Evolutionary conservation across 2,888 invertebrate species (phyloP).

Genomic region (Galerucella pusilla): DNA sequence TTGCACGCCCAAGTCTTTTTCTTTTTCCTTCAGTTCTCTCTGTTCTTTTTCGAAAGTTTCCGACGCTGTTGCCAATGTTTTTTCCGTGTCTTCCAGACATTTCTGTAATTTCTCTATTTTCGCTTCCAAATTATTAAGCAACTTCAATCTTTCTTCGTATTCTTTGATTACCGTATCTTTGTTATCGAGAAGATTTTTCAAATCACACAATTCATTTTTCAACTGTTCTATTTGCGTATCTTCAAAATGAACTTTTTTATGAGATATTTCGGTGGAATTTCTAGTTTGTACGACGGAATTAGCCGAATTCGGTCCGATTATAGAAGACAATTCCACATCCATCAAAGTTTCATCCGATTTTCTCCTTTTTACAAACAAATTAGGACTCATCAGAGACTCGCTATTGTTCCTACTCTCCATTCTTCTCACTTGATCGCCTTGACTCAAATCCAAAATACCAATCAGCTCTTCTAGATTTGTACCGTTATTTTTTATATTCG

Average conservation of each 20-base stretch:
- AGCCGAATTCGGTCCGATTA: conserved; percentile 47
- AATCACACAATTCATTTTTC: conserved; percentile 61
- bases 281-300: conserved; percentile 26
- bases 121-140: conserved; percentile 64
- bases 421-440: conserved; percentile 68
- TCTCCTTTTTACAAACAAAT: conserved; percentile 35
- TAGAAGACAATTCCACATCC: conserved; percentile 59
- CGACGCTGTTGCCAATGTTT: conserved; percentile 67
- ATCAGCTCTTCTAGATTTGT: conserved; percentile 79
- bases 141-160: conserved; percentile 70
- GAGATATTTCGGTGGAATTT: conserved; percentile 60
- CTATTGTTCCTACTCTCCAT: conserved; percentile 49
- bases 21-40: conserved; percentile 62
- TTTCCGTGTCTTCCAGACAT: conserved; percentile 69
- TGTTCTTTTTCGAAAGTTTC: conserved; percentile 67
- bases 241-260: conserved; percentile 65
- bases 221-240: conserved; percentile 63
- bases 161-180: conserved; percentile 71
- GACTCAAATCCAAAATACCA: conserved; percentile 79
- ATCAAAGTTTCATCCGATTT: conserved; percentile 29
- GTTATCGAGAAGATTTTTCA: conserved; percentile 70
- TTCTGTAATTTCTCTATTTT: conserved; percentile 70
- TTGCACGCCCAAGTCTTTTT: conserved; percentile 67
- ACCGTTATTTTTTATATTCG: conserved; percentile 71
- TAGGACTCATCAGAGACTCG: conserved; percentile 29